Base-by-base conservation (phyloP, 2,888 invertebrate genomes). In the Oasisia sp. region DNA sequence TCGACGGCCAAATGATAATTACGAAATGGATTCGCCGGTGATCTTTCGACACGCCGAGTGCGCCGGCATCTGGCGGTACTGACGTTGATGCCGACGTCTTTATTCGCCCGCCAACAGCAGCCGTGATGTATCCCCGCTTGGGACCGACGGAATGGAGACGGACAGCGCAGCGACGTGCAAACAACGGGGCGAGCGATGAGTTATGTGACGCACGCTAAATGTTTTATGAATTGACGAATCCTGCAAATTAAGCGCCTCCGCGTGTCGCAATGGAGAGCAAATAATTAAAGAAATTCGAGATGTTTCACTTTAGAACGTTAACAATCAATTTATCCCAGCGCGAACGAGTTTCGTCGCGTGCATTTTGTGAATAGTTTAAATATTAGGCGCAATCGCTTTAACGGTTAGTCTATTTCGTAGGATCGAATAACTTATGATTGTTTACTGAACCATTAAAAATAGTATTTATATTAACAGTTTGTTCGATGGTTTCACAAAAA, bases 191-290 rank as follows among this genome's bases (percentile, higher is more conserved):
- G 27, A 74, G 74, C 27, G 74, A 74, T 27, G 74, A 74, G n/a
- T 74, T 74, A 74, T 74, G 27, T 74, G 74, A 74, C 74, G 27
- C 14, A 74, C 74, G 74, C 27, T 74, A 74, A 74, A 74, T 74
- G 74, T 74, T 74, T 74, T 74, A 74, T 74, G 74, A 74, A 74
- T 74, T 74, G 74, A 74, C 27, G 74, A 74, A 74, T 74, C 74
- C 74, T 74, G 74, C 74, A 74, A 74, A 74, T 74, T 74, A 74
- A 74, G 27, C 74, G 74, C 74, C 74, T 19, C 74, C 5, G 74
- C n/a, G n/a, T 27, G 27, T 27, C 27, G 74, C 7, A 74, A n/a
- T n/a, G 74, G 27, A 27, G 27, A 74, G 74, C 74, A 74, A 19
- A 74, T 74, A 74, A 74, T 74, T 74, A 74, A 27, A 19, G 74